Conservation (phyloP, 1,140 invertebrate genomes). For the Elymnias hypermnestra region DNA sequence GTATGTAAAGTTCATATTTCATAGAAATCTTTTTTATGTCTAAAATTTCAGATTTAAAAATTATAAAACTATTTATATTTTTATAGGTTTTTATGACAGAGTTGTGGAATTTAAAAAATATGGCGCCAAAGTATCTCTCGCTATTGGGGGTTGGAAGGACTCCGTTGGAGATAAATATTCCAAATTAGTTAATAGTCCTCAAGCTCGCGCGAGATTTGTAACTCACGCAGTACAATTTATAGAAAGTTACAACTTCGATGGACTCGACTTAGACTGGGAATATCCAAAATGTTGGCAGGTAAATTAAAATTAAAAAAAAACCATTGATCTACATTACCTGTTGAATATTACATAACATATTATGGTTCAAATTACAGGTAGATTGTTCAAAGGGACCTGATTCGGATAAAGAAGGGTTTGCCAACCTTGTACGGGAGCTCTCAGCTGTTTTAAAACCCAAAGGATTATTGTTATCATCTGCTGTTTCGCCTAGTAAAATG, state of each 20-base stretch:
- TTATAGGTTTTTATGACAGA: constrained; percentile 87
- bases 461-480: constrained; percentile 86
- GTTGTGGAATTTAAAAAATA: constrained; percentile 86
- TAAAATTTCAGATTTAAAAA: too few species aligned
- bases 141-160: constrained; percentile 94
- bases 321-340: too few species aligned
- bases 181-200: constrained; percentile 84
- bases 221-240: constrained; percentile 85
- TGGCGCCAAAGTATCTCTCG: constrained; percentile 89
- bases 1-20: constrained; percentile 60
- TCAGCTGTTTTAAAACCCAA: constrained; percentile 83
- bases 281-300: constrained; percentile 93
- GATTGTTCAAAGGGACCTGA: constrained; percentile 89
- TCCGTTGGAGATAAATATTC: constrained; percentile 91
- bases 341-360: too few species aligned
- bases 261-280: constrained; percentile 93
- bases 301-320: neutral
- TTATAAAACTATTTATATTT: constrained; percentile 7
- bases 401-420: constrained; percentile 88
- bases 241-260: constrained; percentile 90
- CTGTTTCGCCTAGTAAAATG: constrained; percentile 91
- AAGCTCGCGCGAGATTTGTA: constrained; percentile 83
- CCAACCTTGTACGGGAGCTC: constrained; percentile 83
- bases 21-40: too few species aligned
- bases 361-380: constrained; percentile 77